Evolutionary conservation across 2,797 vertebrate genomes (phyloP).

Genomic region (Artibeus lituratus): DNA sequence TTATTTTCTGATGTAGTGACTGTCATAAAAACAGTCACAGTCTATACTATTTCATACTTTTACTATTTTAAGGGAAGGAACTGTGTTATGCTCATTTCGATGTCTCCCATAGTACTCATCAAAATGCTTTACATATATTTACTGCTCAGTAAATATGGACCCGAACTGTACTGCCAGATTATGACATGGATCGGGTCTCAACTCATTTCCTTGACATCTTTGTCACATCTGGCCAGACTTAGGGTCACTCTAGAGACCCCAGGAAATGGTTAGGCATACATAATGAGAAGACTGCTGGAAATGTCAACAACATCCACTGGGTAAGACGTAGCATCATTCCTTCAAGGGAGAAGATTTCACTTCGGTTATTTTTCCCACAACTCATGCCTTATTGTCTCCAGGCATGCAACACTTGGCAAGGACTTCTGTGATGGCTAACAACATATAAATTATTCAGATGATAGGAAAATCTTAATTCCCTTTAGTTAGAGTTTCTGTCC

Average conservation of each 20-base stretch:
- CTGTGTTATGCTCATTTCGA: not conserved
- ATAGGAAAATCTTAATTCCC: constrained; percentile 35
- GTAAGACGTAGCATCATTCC: not conserved
- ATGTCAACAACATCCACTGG: not conserved
- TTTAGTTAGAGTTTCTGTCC: constrained; percentile 8
- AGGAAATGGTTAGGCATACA: not conserved
- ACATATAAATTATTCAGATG: constrained; percentile 45
- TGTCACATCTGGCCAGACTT: not conserved
- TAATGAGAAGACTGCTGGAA: not conserved
- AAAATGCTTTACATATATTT: constrained; percentile 8
- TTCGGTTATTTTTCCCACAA: constrained; percentile 23
- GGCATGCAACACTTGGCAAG: not conserved
- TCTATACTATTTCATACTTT: not conserved
- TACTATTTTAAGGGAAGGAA: not conserved
- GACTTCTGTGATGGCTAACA: not conserved
- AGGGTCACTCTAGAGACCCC: not conserved
- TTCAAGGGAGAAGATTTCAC: not conserved
- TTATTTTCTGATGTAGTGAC: not conserved
- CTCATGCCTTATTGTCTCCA: not conserved
- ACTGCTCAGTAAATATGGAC: not conserved
- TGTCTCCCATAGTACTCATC: not conserved
- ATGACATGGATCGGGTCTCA: not conserved
- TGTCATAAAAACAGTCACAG: not conserved
- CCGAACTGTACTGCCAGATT: not conserved
- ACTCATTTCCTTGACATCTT: not conserved